Evolutionary conservation across 2,113 vertebrate species (phyloP).

Genomic region (Ardeotis arabs): DNA sequence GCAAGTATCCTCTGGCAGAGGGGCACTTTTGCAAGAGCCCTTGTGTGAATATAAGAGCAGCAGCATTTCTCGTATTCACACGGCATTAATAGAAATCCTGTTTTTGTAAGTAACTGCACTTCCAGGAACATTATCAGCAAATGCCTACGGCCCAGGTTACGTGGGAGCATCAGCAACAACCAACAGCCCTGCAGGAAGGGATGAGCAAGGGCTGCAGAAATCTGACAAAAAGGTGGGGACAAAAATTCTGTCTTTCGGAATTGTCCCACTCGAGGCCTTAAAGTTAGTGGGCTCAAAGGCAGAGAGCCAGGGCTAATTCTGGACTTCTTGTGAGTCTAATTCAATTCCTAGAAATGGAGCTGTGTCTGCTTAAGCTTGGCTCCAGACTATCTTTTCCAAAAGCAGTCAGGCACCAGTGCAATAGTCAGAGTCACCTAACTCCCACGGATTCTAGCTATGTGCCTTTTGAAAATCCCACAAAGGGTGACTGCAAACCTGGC

Average conservation of each 20-base stretch:
- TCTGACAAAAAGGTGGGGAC: neutral
- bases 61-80: neutral
- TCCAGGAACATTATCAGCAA: neutral
- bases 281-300: neutral
- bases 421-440: constrained; percentile 40
- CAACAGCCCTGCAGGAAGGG: neutral
- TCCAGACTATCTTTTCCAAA: constrained; percentile 5
- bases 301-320: constrained; percentile 6
- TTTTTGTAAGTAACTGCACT: neutral
- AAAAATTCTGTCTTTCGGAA: neutral
- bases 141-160: neutral
- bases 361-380: constrained; percentile 8
- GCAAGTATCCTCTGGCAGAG: neutral
- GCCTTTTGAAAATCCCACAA: constrained; percentile 26
- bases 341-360: constrained; percentile 11
- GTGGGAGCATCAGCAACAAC: neutral
- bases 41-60: neutral
- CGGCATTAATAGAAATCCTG: neutral
- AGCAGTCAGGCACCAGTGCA: constrained; percentile 16
- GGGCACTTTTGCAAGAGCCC: neutral
- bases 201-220: neutral
- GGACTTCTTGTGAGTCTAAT: neutral
- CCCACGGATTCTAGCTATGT: neutral
- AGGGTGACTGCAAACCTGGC: neutral
- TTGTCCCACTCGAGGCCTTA: neutral